phyloP scores from a whole-genome alignment of 2,888 invertebrate species.

The Parnassius smintheus region DNA sequence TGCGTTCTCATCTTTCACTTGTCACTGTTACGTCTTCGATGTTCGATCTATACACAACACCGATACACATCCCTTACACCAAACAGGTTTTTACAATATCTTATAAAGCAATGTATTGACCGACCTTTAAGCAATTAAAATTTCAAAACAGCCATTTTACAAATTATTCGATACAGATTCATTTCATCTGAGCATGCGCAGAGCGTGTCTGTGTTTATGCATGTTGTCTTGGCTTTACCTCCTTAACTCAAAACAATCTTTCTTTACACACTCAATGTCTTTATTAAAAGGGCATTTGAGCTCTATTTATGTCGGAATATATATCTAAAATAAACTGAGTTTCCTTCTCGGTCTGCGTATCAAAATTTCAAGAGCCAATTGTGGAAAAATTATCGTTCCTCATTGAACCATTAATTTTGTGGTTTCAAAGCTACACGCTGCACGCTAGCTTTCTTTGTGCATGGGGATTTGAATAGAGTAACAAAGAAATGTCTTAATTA shows the following conservation, averaged over 20 bases:
- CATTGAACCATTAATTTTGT: slow-evolving; percentile 60
- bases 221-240: slow-evolving; percentile 79
- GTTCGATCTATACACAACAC: slow-evolving; percentile 61
- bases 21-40: slow-evolving; percentile 61
- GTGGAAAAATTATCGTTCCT: slow-evolving; percentile 49
- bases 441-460: slow-evolving; percentile 81
- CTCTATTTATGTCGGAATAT: slow-evolving; percentile 6
- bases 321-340: slow-evolving; percentile 13
- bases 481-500: slow-evolving; percentile 70
- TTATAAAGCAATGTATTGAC: slow-evolving; percentile 9
- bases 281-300: slow-evolving; percentile 15
- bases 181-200: slow-evolving; percentile 72
- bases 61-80: slow-evolving; percentile 52
- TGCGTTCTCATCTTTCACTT: slow-evolving; percentile 75
- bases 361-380: slow-evolving; percentile 52
- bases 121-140: slow-evolving; percentile 40
- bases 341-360: slow-evolving; percentile 44
- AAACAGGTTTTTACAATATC: slow-evolving; percentile 35
- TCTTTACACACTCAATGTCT: slow-evolving; percentile 49
- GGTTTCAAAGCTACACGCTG: slow-evolving; percentile 74
- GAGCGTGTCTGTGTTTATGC: slow-evolving; percentile 74
- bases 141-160: slow-evolving; percentile 45
- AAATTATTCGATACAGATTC: slow-evolving; percentile 72
- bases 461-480: slow-evolving; percentile 76
- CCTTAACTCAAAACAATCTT: slow-evolving; percentile 56